A percentile compares a stretch with the other conserved stretches of the same genome.
Conservation (phyloP, 2,797 vertebrate genomes). For the Hemitrygon akajei region DNA sequence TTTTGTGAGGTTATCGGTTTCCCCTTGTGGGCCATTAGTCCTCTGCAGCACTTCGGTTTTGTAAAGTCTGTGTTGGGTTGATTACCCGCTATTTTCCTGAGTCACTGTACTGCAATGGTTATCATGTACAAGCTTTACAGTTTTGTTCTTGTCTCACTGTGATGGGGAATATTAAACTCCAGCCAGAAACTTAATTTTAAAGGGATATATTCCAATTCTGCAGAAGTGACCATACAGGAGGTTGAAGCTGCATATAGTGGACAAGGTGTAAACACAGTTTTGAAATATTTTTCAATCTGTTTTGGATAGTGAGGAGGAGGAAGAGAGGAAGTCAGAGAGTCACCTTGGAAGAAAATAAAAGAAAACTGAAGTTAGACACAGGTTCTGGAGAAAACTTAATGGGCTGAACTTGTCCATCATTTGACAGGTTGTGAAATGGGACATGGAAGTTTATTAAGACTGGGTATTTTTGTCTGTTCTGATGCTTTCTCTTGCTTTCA, state of each 20-base stretch:
- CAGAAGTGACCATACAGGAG: neutral
- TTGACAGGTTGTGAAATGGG: neutral
- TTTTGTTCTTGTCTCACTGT: neutral
- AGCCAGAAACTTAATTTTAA: neutral
- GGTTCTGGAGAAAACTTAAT: neutral
- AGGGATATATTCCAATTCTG: neutral
- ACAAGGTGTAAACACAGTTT: neutral
- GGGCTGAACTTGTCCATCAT: neutral
- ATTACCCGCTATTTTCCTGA: neutral
- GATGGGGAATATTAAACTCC: neutral
- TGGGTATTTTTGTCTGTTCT: too few species aligned
- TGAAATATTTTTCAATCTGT: neutral
- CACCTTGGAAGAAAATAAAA: neutral
- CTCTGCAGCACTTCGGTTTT: neutral
- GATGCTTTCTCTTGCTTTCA: too few species aligned
- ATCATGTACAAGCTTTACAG: neutral
- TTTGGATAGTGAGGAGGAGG: neutral
- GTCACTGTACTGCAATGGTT: neutral
- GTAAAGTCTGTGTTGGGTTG: neutral
- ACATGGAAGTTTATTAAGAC: too few species aligned
- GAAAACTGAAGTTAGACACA: neutral
- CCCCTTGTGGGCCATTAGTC: neutral
- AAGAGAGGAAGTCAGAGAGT: neutral
- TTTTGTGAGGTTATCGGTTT: constrained; percentile 5
- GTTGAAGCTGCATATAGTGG: too few species aligned